These are phyloP conservation scores for Platycheirus albimanus DNA, from an alignment of 2,888 invertebrate genomes.

Conservation along the genomic window DNA sequence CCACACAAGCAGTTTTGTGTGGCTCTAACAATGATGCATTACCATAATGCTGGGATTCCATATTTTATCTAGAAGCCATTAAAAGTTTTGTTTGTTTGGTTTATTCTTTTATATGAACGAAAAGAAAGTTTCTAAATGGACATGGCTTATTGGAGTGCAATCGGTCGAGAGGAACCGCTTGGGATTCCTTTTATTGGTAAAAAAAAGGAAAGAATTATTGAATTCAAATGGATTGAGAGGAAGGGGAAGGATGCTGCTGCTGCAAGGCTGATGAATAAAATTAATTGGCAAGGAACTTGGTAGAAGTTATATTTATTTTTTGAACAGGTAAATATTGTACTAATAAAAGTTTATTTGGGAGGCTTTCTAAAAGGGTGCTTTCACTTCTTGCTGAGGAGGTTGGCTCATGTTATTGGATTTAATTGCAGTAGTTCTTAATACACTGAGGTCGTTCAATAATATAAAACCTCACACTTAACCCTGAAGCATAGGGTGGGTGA, in stretches of 20 bases:
- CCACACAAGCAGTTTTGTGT: conserved; percentile 11
- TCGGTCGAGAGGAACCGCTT: conserved; percentile 34
- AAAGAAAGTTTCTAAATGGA: conserved; percentile 39
- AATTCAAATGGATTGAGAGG: not conserved
- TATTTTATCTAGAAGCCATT: conserved; percentile 67
- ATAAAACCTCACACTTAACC: no score
- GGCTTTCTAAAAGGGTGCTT: no score
- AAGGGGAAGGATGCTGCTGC: no score
- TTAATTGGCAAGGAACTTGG: not conserved
- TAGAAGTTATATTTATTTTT: no score
- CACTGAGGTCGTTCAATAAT: no score
- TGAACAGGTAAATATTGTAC: no score
- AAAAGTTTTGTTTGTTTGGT: conserved; percentile 35
- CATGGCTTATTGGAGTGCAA: conserved; percentile 18
- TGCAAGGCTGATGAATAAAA: not conserved
- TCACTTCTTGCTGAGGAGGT: no score
- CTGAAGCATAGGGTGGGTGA: no score
- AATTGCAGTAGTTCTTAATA: no score
- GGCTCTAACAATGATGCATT: conserved; percentile 67
- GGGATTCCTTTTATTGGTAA: conserved; percentile 8
- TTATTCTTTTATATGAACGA: not conserved
- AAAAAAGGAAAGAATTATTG: not conserved
- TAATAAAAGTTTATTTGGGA: no score
- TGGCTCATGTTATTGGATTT: no score
- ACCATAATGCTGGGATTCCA: conserved; percentile 67